A percentile compares a stretch with the other conserved stretches of the same genome.
Conservation (phyloP, 2,113 vertebrate genomes). For the Cebus imitator region DNA sequence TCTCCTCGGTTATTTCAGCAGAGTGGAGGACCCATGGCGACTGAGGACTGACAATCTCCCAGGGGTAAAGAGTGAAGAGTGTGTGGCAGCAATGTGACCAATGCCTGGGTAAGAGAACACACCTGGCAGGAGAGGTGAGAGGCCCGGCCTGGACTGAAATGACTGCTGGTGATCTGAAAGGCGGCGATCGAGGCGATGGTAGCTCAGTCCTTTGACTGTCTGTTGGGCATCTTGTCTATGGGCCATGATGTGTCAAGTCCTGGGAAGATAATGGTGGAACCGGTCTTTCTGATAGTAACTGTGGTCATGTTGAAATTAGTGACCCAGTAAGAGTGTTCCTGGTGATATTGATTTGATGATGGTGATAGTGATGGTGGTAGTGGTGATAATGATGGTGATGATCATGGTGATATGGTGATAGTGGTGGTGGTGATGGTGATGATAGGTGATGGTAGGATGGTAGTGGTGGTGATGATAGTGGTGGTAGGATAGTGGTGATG, state of each 20-base stretch:
- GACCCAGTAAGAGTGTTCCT: neutral
- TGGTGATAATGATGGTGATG: rapidly evolving
- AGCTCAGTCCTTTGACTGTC: neutral
- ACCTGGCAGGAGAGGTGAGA: neutral
- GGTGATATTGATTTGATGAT: no score
- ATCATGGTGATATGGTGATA: neutral
- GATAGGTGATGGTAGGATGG: neutral
- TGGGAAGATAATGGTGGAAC: no score
- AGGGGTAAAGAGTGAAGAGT: neutral
- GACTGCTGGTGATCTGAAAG: neutral
- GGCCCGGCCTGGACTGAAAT: no score
- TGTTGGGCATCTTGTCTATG: neutral
- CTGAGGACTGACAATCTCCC: neutral
- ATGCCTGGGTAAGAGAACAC: neutral
- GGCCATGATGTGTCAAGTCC: neutral
- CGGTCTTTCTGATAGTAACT: neutral
- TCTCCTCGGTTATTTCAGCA: neutral
- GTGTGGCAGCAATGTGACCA: rapidly evolving
- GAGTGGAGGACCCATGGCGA: neutral
- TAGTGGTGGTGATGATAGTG: neutral
- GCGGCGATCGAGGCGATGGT: neutral
- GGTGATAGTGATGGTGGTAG: neutral
- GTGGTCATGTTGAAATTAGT: neutral
- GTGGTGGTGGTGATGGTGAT: neutral
- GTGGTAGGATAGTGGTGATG: no score